Conservation (phyloP, 23 tunicate genomes). For the Ciona savignyi region DNA sequence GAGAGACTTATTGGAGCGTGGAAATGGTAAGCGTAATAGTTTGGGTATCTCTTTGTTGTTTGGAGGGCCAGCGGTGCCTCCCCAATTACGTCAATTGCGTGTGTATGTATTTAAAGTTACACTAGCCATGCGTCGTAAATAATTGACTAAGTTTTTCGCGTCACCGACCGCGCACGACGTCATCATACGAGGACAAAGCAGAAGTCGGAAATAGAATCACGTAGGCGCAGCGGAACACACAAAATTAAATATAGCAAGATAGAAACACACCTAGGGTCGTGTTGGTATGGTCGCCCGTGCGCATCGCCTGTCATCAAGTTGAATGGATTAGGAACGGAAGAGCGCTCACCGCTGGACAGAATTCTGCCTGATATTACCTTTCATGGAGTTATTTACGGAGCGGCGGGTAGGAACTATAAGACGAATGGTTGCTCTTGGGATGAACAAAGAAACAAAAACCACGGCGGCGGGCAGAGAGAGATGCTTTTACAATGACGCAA, state of each 20-base stretch:
- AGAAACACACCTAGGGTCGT: neutral
- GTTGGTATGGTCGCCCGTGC: neutral
- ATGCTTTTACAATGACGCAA: slow-evolving; percentile 5
- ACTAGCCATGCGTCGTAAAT: neutral
- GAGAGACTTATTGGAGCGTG: neutral
- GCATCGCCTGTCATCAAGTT: neutral
- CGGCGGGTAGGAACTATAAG: neutral
- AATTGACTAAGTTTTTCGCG: neutral
- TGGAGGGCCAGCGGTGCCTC: too few species aligned
- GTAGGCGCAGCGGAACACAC: neutral
- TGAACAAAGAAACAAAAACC: neutral
- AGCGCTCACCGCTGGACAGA: slow-evolving; percentile 2
- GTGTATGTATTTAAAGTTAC: neutral
- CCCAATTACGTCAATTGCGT: too few species aligned
- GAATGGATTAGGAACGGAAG: neutral
- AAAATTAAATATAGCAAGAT: neutral
- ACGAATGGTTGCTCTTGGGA: neutral
- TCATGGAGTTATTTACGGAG: neutral
- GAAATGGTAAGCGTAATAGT: neutral
- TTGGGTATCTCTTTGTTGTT: too few species aligned
- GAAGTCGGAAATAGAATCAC: neutral
- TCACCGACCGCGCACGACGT: neutral
- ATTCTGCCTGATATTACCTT: neutral
- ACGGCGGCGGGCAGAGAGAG: neutral
- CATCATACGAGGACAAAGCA: neutral